Evolutionary conservation across 1,140 invertebrate species (phyloP).

Genomic region (Anoplophora glabripennis): DNA sequence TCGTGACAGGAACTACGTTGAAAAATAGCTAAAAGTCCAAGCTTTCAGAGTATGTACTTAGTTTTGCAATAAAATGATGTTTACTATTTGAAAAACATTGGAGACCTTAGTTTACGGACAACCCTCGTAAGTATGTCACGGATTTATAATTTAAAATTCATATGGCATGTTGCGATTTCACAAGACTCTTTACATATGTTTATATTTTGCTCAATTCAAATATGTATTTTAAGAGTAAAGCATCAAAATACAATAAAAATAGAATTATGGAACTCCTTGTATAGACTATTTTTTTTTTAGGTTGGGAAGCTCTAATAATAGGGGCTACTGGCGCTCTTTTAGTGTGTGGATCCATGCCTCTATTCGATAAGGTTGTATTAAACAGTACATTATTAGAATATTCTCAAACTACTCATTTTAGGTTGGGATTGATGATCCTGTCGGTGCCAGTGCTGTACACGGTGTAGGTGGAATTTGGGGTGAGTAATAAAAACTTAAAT

Average conservation of each 20-base stretch:
- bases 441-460: constrained; percentile 86
- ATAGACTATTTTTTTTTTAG: no score
- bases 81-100: no score
- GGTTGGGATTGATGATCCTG: constrained; percentile 83
- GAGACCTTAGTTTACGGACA: no score
- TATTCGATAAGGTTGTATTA: constrained; percentile 62
- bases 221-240: background rate
- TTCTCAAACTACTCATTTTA: constrained; percentile 31
- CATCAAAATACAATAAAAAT: no score
- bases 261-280: no score
- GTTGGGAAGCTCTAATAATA: constrained; percentile 83
- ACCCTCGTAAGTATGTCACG: no score
- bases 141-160: no score
- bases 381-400: background rate
- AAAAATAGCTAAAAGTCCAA: no score
- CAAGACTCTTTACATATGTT: background rate
- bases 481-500: constrained; percentile 32
- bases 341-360: constrained; percentile 65
- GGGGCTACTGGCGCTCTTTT: constrained; percentile 76
- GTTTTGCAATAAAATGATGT: no score
- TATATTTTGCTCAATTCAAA: background rate
- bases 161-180: background rate
- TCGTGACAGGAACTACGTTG: no score
- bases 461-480: constrained; percentile 72
- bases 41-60: no score